Evolutionary conservation across 1,140 invertebrate species (phyloP), one percentile per base, ranked within the genome.

Genomic region (Leptonema lineaticorne): DNA sequence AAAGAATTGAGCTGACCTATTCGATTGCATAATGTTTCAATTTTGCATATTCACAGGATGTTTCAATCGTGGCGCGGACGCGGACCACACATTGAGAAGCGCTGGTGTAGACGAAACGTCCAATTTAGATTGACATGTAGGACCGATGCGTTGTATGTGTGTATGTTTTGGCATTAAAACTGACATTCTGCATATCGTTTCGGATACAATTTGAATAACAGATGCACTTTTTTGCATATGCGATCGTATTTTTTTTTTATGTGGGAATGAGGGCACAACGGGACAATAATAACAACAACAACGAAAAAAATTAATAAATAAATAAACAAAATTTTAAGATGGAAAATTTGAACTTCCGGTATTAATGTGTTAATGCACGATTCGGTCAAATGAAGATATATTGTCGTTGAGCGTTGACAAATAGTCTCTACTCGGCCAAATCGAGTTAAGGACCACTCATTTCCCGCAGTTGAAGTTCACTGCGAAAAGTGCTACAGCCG

Each of bases 41-140:
- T n/a, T n/a, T n/a, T n/a, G n/a, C n/a, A n/a, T n/a, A n/a, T n/a
- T n/a, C n/a, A n/a, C n/a, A n/a, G n/a, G n/a, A n/a, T n/a, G n/a
- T n/a, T n/a, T n/a, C n/a, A n/a, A n/a, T 30, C 53, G 26, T 58
- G 7, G 29, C 6, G 28, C 26, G 14, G 16, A 11, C 37, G 37
- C 3, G 37, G 37, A 41, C 37, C 37, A 41, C 37, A 41, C 37
- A 41, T 41, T 41, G 37, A 37, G 22, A 16, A 27, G 29, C 48
- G 56, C 65, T 58, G 65, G 65, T 30, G 50, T n/a, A 9, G 37
- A 14, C 37, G 37, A 16, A 41, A 41, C 37, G 45, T 68, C 59
- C 58, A 68, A 68, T 58, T 68, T 68, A 58, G 67, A 68, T 68
- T 68, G 67, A 68, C 67, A 68, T 68, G 67, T 68, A 41, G 67